phyloP scores from a whole-genome alignment of 2,888 invertebrate genomes.

The Xestia ashworthii region DNA sequence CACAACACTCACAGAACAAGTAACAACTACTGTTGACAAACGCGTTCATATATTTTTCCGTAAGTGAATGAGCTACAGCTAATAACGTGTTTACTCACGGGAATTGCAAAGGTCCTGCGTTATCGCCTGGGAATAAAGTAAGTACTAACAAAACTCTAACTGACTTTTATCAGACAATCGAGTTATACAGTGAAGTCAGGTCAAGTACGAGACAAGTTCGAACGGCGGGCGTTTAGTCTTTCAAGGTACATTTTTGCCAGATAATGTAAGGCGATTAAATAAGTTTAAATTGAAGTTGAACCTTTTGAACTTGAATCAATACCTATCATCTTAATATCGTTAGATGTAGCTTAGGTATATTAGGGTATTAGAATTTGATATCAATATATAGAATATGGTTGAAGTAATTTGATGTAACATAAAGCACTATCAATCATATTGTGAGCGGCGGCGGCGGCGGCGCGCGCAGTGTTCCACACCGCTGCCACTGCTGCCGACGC shows the following conservation, averaged over 20 bases:
- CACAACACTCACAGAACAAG: conserved; percentile 19
- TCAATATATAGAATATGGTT: conserved; percentile 67
- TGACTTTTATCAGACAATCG: conserved; percentile 63
- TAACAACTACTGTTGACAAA: conserved; percentile 25
- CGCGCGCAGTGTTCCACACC: conserved; percentile 80
- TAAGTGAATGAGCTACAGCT: conserved; percentile 41
- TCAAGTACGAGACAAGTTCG: conserved; percentile 49
- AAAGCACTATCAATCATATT: conserved; percentile 86
- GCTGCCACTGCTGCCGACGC: conserved; percentile 70
- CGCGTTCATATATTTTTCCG: conserved; percentile 41
- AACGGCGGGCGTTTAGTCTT: conserved; percentile 24
- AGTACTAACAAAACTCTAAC: conserved; percentile 51
- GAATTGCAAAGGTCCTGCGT: conserved; percentile 37
- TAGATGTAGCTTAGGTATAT: conserved; percentile 45
- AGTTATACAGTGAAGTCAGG: conserved; percentile 61
- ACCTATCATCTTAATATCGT: conserved; percentile 27
- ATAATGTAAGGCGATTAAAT: conserved; percentile 42
- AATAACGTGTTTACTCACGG: conserved; percentile 54
- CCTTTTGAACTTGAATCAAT: conserved; percentile 32
- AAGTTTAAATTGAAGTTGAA: conserved; percentile 26
- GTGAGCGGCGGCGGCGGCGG: conserved; percentile 66
- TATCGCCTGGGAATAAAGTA: conserved; percentile 61
- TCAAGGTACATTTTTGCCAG: conserved; percentile 20
- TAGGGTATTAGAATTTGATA: conserved; percentile 48
- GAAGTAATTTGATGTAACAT: conserved; percentile 79